Conservation (phyloP, 2,113 vertebrate species). For the Xiphophorus maculatus region DNA sequence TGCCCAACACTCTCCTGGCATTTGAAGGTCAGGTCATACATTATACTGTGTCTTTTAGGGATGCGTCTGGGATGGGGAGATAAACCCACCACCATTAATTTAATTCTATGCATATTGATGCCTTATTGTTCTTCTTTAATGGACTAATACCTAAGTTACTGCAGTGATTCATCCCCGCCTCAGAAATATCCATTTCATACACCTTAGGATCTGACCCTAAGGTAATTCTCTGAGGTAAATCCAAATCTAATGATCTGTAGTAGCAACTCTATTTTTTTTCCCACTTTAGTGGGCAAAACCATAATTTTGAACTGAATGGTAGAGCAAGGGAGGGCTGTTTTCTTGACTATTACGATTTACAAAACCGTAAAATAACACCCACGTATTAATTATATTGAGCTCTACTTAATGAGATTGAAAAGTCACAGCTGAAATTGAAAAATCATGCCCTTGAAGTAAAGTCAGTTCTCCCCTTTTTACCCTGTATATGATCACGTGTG, state of each 20-base stretch:
- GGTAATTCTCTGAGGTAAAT: slow-evolving; percentile 71
- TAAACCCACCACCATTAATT: slow-evolving; percentile 91
- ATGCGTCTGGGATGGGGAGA: slow-evolving; percentile 94
- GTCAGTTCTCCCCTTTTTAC: slow-evolving; percentile 14
- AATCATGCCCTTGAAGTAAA: slow-evolving; percentile 62
- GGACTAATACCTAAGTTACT: slow-evolving; percentile 80
- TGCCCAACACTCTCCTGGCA: slow-evolving; percentile 95
- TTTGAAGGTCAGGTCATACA: slow-evolving; percentile 99
- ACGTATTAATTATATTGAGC: slow-evolving; percentile 51
- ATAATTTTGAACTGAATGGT: slow-evolving; percentile 44
- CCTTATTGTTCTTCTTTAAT: slow-evolving; percentile 83
- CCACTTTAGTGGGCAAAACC: slow-evolving; percentile 64
- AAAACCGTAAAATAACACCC: slow-evolving; percentile 60
- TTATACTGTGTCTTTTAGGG: slow-evolving; percentile 98
- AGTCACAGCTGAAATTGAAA: slow-evolving; percentile 56
- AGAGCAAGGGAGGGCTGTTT: slow-evolving; percentile 43
- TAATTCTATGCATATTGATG: slow-evolving; percentile 83
- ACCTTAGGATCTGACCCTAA: slow-evolving; percentile 75
- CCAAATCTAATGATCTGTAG: slow-evolving; percentile 74
- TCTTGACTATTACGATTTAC: slow-evolving; percentile 45
- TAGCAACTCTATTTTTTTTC: slow-evolving; percentile 65
- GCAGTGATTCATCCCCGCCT: slow-evolving; percentile 73
- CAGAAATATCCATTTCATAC: slow-evolving; percentile 81
- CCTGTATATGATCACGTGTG: slow-evolving; percentile 14
- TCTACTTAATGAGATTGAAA: slow-evolving; percentile 52